These are phyloP conservation scores for Falco punctatus DNA, from an alignment of 2,113 vertebrate genomes.

Conservation along the genomic window DNA sequence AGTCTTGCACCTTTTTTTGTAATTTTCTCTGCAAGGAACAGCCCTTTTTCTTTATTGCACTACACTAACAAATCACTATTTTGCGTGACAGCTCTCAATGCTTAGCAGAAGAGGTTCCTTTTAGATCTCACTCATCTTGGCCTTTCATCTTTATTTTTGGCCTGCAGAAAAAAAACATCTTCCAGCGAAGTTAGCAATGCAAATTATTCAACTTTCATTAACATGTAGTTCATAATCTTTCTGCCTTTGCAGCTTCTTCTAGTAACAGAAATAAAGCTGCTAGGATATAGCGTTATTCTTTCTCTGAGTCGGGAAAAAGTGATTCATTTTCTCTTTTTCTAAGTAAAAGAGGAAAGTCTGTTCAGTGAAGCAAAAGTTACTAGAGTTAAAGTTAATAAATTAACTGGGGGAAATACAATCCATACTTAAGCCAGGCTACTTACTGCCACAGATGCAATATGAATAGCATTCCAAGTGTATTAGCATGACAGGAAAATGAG, in stretches of 20 bases:
- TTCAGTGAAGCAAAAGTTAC: constrained; percentile 2
- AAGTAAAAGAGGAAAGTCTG: not conserved
- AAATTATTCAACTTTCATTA: constrained; percentile 15
- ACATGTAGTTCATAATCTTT: not conserved
- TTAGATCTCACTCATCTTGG: not conserved
- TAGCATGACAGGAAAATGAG: not conserved
- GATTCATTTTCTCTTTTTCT: not conserved
- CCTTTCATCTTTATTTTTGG: constrained; percentile 13
- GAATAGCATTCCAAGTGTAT: not conserved
- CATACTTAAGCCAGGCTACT: constrained; percentile 10
- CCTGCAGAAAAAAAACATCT: not conserved
- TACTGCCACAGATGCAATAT: not conserved
- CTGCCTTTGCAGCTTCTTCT: not conserved
- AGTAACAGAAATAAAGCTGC: not conserved
- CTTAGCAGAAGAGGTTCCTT: not conserved
- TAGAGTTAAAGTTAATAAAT: constrained; percentile 37
- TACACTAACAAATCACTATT: not conserved
- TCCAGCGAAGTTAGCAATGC: not conserved
- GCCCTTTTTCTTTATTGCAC: not conserved
- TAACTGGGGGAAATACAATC: not conserved
- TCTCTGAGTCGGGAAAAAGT: not conserved
- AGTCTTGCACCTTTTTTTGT: not conserved
- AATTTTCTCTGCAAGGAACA: not conserved
- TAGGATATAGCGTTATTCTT: not conserved
- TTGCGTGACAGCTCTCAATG: not conserved